Base-by-base conservation (phyloP, 2,113 vertebrate species). In the Plotosus lineatus region DNA sequence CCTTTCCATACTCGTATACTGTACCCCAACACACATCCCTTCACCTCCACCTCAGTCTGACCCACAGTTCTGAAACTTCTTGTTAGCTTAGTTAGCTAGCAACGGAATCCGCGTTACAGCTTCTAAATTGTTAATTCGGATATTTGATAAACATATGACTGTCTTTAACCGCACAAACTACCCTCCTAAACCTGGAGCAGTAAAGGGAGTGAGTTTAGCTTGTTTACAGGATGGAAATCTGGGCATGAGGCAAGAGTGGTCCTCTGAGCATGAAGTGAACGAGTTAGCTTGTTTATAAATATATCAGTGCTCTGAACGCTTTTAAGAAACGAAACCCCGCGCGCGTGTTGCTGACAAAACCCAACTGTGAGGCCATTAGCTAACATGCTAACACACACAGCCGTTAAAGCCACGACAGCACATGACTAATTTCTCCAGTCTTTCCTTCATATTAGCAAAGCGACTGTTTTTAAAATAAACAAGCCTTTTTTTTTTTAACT, bases 401-500 rank as follows among this genome's bases (percentile, higher is more conserved):
- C 3, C 61, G 4, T 5, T 7, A 7, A 6, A 44, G 66, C 66
- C 9, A 17, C 66, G 15, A 28, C 40, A 69, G 6, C 33, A 4
- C 1, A 69, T 19, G 46, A 48, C 6, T n/a, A n/a, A n/a, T n/a
- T n/a, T n/a, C n/a, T n/a, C n/a, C n/a, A n/a, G n/a, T n/a, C n/a
- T n/a, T n/a, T n/a, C n/a, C n/a, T n/a, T n/a, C n/a, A n/a, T n/a
- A n/a, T n/a, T n/a, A n/a, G n/a, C n/a, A n/a, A n/a, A n/a, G n/a
- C n/a, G n/a, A n/a, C n/a, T n/a, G n/a, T n/a, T n/a, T n/a, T n/a
- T n/a, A n/a, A 51, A 38, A 23, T 17, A 61, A 65, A 65, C 4
- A 36, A 63, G 31, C 9, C 2, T 1, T 28, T 28, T 14, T 10
- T 9, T 33, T 63, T 71, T 73, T 71, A 19, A 86, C 89, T 86